Base-by-base conservation (phyloP, 2,888 invertebrate genomes). In the Apoda limacodes region DNA sequence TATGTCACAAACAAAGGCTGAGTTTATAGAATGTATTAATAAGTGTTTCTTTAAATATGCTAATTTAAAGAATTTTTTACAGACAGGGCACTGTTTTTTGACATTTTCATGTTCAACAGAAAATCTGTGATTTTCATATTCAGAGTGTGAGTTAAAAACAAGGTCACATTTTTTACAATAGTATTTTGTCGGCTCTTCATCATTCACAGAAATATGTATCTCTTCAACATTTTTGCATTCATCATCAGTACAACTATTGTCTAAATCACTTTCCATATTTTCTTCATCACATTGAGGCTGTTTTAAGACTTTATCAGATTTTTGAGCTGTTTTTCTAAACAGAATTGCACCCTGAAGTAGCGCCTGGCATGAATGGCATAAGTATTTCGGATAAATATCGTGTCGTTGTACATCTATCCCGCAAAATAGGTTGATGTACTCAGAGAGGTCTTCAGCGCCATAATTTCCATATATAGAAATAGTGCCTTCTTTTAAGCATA, bases 401-500 rank as follows among this genome's bases (percentile, higher is more conserved):
- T 62, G 55, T 17, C 31, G 22, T 6, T 39, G 48, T 1, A 75
- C 43, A 28, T 60, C 52, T 34, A 76, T 56, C 7, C 56, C 67
- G 12, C 54, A 62, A 29, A 76, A 60, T 11, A 30, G 42, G 10
- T 38, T 48, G 13, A 78, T 32, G 1, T 52, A 55, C 25, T 60
- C 56, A 2, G 65, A 45, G 21, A 71, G 38, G 29, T 70, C 55
- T 25, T 56, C 48, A 2, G 29, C 22, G 2, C 29, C 24, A 3
- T 47, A 39, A 6, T 45, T 43, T 2, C 60, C 61, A 28, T 49
- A 65, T 28, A 80, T 74, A 9, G 67, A 61, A 35, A 75, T 52
- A 22, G 40, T 42, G n/a, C 75, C 76, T 39, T 59, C 51, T 43
- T 70, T 66, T 4, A 78, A 50, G 42, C 78, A 80, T 14, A 76